Percentiles rank a stretch among this genome's conserved stretches.
Evolutionary conservation across 2,113 vertebrate species (phyloP).

Genomic region (Cyanoliseus patagonus): DNA sequence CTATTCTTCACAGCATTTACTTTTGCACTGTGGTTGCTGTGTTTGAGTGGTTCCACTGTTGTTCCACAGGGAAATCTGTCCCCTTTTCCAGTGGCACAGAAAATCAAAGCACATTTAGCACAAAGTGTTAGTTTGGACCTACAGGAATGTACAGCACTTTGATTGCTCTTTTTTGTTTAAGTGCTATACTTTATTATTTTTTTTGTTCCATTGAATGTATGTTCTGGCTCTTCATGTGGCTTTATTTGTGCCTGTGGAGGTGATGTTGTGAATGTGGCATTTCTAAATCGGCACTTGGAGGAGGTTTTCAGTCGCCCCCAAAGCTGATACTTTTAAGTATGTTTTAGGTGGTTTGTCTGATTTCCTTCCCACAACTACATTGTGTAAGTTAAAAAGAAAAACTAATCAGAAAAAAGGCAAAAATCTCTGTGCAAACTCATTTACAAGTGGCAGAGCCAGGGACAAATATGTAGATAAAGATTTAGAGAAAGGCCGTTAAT

Average conservation of each 20-base stretch:
- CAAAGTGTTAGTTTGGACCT: background rate
- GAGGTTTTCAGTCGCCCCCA: background rate
- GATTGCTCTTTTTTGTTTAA: background rate
- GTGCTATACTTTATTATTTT: fast-evolving
- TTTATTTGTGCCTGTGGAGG: background rate
- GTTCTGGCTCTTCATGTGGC: background rate
- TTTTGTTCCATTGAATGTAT: background rate
- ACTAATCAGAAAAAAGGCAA: background rate
- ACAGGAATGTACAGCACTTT: background rate
- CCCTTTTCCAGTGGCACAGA: background rate
- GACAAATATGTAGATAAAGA: background rate
- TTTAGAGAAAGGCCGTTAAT: background rate
- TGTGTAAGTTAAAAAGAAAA: background rate
- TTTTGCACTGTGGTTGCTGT: background rate
- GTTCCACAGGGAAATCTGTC: background rate
- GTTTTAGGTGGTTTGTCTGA: background rate
- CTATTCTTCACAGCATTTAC: background rate
- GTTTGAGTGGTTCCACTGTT: background rate
- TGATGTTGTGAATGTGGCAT: background rate
- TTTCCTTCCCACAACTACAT: background rate
- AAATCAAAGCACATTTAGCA: background rate
- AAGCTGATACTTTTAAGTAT: background rate
- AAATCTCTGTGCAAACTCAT: background rate
- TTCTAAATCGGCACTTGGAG: background rate
- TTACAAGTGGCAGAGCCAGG: background rate